Evolutionary conservation across 2,113 vertebrate genomes (phyloP).

Genomic region (Thamnaconus septentrionalis): DNA sequence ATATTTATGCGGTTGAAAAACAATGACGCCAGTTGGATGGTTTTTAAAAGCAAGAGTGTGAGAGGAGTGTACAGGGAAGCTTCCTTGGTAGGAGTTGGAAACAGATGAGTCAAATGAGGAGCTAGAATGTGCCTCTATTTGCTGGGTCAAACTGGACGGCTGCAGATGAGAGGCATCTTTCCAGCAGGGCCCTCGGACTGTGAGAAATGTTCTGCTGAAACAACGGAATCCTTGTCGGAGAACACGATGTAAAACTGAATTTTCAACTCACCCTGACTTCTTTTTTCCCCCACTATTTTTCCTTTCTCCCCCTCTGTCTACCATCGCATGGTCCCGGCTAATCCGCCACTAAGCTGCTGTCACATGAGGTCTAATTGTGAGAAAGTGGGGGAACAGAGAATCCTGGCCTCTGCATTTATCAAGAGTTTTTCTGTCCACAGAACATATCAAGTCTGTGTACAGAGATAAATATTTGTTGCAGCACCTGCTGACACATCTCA

Average conservation of each 20-base stretch:
- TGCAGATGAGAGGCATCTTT: too few relatives aligned
- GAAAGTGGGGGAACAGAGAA: conserved; percentile 34
- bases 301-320: conserved; percentile 6
- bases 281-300: neutral
- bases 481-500: neutral
- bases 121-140: conserved; percentile 32
- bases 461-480: conserved; percentile 9
- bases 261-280: neutral
- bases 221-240: neutral
- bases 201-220: too few relatives aligned
- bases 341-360: conserved; percentile 68
- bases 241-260: too few relatives aligned
- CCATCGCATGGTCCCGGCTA: conserved; percentile 40
- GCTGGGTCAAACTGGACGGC: too few relatives aligned
- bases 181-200: too few relatives aligned
- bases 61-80: neutral
- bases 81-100: conserved; percentile 2
- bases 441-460: conserved; percentile 34
- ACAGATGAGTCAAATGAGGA: conserved; percentile 34
- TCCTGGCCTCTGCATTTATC: conserved; percentile 30
- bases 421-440: conserved; percentile 19
- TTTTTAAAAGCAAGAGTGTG: neutral
- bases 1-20: neutral
- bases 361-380: conserved; percentile 63
- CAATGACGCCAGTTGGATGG: neutral